A percentile compares a stretch with the other conserved stretches of the same genome.
These are phyloP conservation scores for Daktulosphaira vitifoliae DNA, from an alignment of 1,140 invertebrate species.

Conservation along the genomic window DNA sequence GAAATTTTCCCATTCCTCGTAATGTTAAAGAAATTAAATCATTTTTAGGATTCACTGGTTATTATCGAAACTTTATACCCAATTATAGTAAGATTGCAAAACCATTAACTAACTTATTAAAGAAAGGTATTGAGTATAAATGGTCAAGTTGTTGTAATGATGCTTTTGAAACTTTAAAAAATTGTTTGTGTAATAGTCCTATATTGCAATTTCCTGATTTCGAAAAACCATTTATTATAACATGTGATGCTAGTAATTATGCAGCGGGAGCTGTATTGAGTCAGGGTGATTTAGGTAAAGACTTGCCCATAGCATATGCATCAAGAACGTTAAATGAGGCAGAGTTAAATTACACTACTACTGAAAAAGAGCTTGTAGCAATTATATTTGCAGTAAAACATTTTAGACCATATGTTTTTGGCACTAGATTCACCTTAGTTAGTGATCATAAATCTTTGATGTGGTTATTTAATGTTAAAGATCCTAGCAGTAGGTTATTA, in stretches of 20 bases:
- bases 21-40: too few species aligned
- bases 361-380: conserved; percentile 48
- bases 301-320: conserved; percentile 39
- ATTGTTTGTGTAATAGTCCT: conserved; percentile 37
- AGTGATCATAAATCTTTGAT: conserved; percentile 48
- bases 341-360: conserved; percentile 34
- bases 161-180: conserved; percentile 37
- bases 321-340: conserved; percentile 37
- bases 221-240: conserved; percentile 38
- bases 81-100: conserved; percentile 38
- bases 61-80: conserved; percentile 42
- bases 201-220: conserved; percentile 41
- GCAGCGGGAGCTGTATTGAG: too few species aligned
- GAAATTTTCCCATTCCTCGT: conserved; percentile 40
- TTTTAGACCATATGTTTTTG: too few species aligned
- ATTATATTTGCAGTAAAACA: too few species aligned
- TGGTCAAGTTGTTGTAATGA: neutral
- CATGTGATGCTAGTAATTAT: conserved; percentile 35
- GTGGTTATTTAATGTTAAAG: conserved; percentile 44
- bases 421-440: conserved; percentile 43
- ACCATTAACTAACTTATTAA: conserved; percentile 40
- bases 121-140: conserved; percentile 16
- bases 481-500: conserved; percentile 34
- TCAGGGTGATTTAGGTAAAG: too few species aligned
- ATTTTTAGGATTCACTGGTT: conserved; percentile 42